Percentiles rank a stretch among this genome's conserved stretches.
These are phyloP conservation scores for Glyphotaelius pellucidus DNA, from an alignment of 2,888 invertebrate genomes.

Conservation along the genomic window DNA sequence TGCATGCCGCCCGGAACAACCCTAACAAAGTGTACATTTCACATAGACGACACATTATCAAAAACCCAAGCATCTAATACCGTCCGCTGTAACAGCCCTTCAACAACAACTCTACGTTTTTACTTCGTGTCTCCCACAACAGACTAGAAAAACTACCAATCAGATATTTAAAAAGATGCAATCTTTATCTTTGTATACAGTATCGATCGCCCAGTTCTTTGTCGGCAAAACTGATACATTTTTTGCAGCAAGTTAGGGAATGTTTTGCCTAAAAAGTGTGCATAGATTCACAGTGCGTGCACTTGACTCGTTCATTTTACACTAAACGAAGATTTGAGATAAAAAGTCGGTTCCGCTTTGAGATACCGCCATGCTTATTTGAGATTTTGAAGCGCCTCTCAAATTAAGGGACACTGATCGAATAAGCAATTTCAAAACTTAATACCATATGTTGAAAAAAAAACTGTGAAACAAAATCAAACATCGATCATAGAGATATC, in stretches of 20 bases:
- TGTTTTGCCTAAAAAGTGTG: conserved; percentile 15
- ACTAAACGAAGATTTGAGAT: conserved; percentile 9
- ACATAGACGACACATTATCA: not conserved
- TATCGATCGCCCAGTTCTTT: conserved; percentile 20
- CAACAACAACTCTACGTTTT: not conserved
- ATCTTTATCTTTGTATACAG: conserved; percentile 9
- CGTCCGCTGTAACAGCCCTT: not conserved
- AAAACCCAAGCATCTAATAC: not conserved
- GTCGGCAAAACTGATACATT: conserved; percentile 21
- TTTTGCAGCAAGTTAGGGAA: not conserved
- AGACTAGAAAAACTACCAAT: not conserved
- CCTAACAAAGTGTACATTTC: conserved; percentile 3
- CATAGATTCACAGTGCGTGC: conserved; percentile 2
- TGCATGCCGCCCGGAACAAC: conserved; percentile 4
- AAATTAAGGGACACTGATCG: not conserved
- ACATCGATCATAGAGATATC: no score
- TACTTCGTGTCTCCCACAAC: not conserved
- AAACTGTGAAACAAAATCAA: no score
- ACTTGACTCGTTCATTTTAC: conserved; percentile 27
- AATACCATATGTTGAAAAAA: not conserved
- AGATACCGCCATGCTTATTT: not conserved
- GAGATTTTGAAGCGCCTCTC: not conserved
- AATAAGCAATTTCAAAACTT: not conserved
- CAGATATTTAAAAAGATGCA: not conserved
- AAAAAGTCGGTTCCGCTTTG: not conserved